A percentile compares a stretch with the other conserved stretches of the same genome.
Evolutionary conservation across 92 coral and sea anemone species (phyloP).

Genomic region (Paramuricea clavata): DNA sequence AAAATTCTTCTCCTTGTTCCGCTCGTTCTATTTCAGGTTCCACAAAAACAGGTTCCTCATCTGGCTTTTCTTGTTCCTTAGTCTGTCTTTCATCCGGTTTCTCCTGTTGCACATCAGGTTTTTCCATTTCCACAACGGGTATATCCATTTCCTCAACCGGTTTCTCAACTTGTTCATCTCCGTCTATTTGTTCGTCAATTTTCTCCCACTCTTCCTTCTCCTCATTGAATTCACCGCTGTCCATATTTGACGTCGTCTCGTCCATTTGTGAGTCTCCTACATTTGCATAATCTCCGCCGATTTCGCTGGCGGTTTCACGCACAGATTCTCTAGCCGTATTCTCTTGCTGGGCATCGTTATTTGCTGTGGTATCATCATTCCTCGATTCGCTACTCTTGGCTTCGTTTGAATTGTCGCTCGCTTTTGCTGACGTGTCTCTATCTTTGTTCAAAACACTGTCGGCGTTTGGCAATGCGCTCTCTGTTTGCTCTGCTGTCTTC

Average conservation of each 20-base stretch:
- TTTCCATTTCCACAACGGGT: background rate
- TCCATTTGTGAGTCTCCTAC: constrained; percentile 17
- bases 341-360: background rate
- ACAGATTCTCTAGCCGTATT: background rate
- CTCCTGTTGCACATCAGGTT: background rate
- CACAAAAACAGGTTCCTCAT: background rate
- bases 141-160: constrained; percentile 3
- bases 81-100: background rate
- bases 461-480: background rate
- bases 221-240: constrained; percentile 64
- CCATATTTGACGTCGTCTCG: constrained; percentile 67
- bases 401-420: background rate
- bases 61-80: background rate
- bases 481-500: background rate
- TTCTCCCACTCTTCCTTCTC: constrained; percentile 41
- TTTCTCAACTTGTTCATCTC: background rate
- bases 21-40: background rate
- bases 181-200: background rate
- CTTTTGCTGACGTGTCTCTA: constrained; percentile 27
- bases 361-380: background rate
- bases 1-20: background rate
- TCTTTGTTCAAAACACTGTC: background rate
- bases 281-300: background rate
- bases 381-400: constrained; percentile 2
- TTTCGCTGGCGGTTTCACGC: background rate